Evolutionary conservation across 1,140 invertebrate species (phyloP), one percentile per base, ranked within the genome.

Genomic region (Drosophila albomicans): DNA sequence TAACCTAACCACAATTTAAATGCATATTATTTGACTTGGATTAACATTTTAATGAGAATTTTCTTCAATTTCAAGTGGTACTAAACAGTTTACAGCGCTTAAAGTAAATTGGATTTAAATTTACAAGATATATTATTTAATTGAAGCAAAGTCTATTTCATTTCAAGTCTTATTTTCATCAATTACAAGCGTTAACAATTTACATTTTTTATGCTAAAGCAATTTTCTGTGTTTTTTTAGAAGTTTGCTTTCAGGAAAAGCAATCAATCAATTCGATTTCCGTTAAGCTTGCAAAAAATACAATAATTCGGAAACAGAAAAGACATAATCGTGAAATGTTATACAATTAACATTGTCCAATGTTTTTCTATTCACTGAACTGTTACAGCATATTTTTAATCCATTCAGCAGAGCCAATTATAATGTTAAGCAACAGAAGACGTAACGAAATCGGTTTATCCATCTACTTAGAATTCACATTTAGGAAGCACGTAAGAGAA

Each of bases 371-470:
- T 38, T 43, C 41, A 13, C 11, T 43, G 8, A 43, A 13, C 4
- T 43, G n/a, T 13, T 13, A 43, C 5, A 13, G n/a, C n/a, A n/a
- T 43, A 0, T 43, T n/a, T 38, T 25, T 3, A 25, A 25, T 38
- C 35, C 35, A 38, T 10, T 6, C 35, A 10, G 10, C 10, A 38
- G 10, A 38, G 10, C 10, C 35, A 38, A 38, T 38, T 7, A 43
- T 13, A 43, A 7, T 41, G 5, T 32, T 32, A 7, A 32, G 30
- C 30, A 32, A 32, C 30, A 32, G 38, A 41, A 38, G 62, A 64
- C 32, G 41, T 16, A 45, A 57, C 56, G 43, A 67, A 57, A 67
- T 58, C 54, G 65, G 58, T 59, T 66, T 65, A 32, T 15, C 11
- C 28, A 46, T 2, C 49, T 56, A 54, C 63, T 66, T 67, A 25